Evolutionary conservation across 2,113 vertebrate species (phyloP).

Genomic region (Indicator indicator): DNA sequence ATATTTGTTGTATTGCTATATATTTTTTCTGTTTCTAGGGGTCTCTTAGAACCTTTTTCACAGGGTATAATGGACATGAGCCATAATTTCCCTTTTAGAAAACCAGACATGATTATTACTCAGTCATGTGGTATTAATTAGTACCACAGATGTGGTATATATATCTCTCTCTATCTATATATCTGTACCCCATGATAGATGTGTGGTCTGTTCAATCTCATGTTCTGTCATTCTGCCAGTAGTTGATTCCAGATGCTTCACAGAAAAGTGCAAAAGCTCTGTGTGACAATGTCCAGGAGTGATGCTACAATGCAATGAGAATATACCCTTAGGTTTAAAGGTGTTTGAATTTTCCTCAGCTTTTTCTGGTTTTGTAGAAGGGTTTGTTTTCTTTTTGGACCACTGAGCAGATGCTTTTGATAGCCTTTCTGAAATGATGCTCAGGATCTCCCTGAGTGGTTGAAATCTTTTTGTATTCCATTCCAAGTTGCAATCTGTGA

Average conservation of each 20-base stretch:
- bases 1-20: background rate
- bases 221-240: background rate
- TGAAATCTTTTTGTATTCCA: background rate
- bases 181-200: background rate
- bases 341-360: background rate
- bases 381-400: background rate
- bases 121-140: background rate
- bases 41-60: background rate
- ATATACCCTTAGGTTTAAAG: background rate
- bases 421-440: background rate
- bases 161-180: too few relatives aligned
- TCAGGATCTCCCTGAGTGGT: background rate
- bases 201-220: background rate
- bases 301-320: background rate
- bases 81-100: background rate
- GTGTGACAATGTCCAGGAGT: background rate
- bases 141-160: background rate
- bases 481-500: background rate
- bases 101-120: background rate
- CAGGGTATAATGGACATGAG: background rate
- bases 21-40: background rate
- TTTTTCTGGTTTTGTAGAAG: background rate
- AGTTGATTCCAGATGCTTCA: background rate
- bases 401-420: background rate
- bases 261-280: background rate